Percentiles rank a stretch among this genome's conserved stretches.
Conservation (phyloP, 2,113 vertebrate species). For the Callospermophilus lateralis region DNA sequence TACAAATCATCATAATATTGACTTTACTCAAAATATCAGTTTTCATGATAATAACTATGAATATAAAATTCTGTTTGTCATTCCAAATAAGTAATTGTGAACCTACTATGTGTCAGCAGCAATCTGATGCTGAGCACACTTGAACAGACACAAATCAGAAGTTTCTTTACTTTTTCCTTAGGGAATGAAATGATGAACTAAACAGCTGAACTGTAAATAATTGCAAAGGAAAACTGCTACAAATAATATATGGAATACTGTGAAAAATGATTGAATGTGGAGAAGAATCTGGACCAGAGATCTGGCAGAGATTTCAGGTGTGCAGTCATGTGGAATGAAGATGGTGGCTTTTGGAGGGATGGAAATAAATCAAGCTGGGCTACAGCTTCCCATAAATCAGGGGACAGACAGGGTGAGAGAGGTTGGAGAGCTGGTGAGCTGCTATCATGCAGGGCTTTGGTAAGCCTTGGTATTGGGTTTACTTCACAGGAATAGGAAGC, state of each 20-base stretch:
- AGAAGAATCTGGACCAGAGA: neutral
- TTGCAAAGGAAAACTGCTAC: neutral
- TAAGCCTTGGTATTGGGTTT: neutral
- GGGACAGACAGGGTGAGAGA: rapidly evolving
- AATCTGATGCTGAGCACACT: neutral
- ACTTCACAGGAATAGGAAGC: neutral
- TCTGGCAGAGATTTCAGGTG: neutral
- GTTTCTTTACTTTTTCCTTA: neutral
- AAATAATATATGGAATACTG: neutral
- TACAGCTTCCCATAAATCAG: no score
- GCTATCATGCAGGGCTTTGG: rapidly evolving
- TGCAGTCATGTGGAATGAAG: neutral
- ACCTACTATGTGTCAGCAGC: neutral
- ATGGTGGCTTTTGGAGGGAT: neutral
- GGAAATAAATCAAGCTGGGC: neutral
- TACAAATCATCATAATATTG: neutral
- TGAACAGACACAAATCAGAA: neutral
- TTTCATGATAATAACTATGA: neutral
- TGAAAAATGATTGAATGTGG: no score
- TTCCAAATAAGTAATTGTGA: neutral
- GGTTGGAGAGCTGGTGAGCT: neutral
- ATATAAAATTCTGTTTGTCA: neutral
- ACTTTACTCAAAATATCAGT: neutral
- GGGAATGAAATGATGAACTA: neutral
- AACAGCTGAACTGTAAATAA: neutral